These are phyloP conservation scores for Hybognathus amarus DNA, from an alignment of 2,797 vertebrate species.

Conservation along the genomic window DNA sequence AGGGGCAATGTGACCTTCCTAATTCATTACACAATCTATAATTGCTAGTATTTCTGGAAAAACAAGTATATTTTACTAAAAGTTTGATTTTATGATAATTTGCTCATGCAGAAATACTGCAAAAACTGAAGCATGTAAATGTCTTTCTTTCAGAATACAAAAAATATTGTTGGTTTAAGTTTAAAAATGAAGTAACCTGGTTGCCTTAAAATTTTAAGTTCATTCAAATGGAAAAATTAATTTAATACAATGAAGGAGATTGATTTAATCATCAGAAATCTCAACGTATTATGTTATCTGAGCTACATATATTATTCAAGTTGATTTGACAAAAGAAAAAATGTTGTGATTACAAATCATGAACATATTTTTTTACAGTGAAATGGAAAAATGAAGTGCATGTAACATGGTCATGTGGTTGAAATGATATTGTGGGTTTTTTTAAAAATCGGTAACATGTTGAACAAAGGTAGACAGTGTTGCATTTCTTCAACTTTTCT, in stretches of 20 bases:
- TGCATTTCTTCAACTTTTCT: slow-evolving; percentile 17
- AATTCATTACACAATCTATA: neutral
- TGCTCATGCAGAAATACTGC: neutral
- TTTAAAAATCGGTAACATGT: neutral
- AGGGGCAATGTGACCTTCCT: neutral
- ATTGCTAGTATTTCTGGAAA: neutral
- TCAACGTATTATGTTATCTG: too few relatives aligned
- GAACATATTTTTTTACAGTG: too few relatives aligned
- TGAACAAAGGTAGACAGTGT: neutral
- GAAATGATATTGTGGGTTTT: neutral
- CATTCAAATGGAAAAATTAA: too few relatives aligned
- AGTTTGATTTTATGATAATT: neutral
- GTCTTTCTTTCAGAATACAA: neutral
- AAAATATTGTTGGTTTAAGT: too few relatives aligned
- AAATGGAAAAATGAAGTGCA: neutral
- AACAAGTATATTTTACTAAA: neutral
- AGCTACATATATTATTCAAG: too few relatives aligned
- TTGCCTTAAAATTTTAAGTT: too few relatives aligned
- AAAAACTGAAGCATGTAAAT: neutral
- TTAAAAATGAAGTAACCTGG: too few relatives aligned
- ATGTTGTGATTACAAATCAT: too few relatives aligned
- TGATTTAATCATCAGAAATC: too few relatives aligned
- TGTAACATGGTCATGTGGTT: neutral
- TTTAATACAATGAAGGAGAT: too few relatives aligned
- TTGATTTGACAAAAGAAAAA: too few relatives aligned